These are phyloP conservation scores for Pelecanus crispus DNA, from an alignment of 2,113 vertebrate genomes.

Conservation along the genomic window DNA sequence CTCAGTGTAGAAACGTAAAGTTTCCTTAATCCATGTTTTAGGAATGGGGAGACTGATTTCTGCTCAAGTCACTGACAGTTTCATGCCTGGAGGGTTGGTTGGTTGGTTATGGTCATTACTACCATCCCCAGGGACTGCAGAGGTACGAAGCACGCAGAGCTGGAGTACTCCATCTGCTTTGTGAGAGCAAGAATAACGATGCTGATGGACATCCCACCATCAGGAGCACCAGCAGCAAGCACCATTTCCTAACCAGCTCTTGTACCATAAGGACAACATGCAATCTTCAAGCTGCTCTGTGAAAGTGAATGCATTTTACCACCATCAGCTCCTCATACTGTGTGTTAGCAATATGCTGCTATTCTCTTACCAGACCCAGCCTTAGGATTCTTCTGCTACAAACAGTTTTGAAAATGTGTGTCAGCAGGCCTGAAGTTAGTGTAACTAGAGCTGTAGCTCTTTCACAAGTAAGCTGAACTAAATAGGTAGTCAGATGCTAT, in stretches of 20 bases:
- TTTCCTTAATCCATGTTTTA: not conserved
- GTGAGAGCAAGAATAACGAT: not conserved
- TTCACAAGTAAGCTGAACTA: not conserved
- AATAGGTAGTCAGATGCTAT: not conserved
- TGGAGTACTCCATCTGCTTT: not conserved
- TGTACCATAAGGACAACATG: not conserved
- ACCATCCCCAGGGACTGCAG: not conserved
- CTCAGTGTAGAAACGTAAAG: not conserved
- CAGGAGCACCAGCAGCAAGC: not conserved
- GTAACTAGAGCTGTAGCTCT: not conserved
- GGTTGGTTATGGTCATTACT: not conserved
- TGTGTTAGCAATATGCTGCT: not conserved
- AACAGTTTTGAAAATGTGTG: not conserved
- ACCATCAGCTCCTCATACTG: not conserved
- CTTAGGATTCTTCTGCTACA: not conserved
- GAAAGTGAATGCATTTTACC: not conserved
- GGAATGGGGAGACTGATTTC: accelerated
- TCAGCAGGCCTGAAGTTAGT: not conserved
- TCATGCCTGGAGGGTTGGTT: not conserved
- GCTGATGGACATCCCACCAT: not conserved
- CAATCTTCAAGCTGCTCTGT: not conserved
- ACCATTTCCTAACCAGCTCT: not conserved
- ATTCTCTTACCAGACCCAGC: not conserved
- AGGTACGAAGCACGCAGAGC: not conserved
- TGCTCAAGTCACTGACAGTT: not conserved